Evolutionary conservation across 2,113 vertebrate species (phyloP).

Genomic region (Camelus dromedarius): DNA sequence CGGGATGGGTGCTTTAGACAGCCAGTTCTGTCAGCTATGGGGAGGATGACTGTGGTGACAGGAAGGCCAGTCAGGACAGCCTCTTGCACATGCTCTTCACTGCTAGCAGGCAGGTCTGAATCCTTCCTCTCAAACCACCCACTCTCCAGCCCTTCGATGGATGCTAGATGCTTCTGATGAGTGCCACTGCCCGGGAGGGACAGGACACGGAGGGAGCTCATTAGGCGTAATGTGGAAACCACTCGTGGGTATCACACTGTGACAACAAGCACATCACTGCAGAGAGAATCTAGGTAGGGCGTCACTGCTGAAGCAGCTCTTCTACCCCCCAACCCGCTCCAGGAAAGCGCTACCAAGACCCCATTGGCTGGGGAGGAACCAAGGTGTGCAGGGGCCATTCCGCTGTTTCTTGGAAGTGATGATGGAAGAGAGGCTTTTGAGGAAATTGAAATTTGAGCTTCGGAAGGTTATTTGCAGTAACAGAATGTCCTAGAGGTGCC

Average conservation of each 20-base stretch:
- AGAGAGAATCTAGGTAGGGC: neutral
- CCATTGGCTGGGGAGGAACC: neutral
- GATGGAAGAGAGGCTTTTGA: neutral
- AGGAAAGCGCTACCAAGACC: neutral
- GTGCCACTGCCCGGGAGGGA: neutral
- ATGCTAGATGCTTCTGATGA: neutral
- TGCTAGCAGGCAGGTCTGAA: neutral
- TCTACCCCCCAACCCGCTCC: neutral
- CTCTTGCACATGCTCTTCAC: neutral
- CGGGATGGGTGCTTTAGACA: neutral
- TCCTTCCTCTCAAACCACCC: neutral
- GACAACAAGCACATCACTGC: neutral
- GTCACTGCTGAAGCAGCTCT: neutral
- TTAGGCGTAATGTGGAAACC: neutral
- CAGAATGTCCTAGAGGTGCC: neutral
- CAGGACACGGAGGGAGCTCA: neutral
- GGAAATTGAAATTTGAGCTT: conserved; percentile 31
- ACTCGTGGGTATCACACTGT: neutral
- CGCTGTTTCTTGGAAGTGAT: conserved; percentile 30
- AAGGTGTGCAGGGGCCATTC: neutral
- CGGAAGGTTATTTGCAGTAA: neutral
- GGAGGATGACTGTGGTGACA: neutral
- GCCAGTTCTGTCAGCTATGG: neutral
- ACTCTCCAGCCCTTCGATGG: neutral
- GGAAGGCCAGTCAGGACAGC: neutral